Evolutionary conservation across 1,140 invertebrate species (phyloP).

Genomic region (Thereuonema tuberculata): DNA sequence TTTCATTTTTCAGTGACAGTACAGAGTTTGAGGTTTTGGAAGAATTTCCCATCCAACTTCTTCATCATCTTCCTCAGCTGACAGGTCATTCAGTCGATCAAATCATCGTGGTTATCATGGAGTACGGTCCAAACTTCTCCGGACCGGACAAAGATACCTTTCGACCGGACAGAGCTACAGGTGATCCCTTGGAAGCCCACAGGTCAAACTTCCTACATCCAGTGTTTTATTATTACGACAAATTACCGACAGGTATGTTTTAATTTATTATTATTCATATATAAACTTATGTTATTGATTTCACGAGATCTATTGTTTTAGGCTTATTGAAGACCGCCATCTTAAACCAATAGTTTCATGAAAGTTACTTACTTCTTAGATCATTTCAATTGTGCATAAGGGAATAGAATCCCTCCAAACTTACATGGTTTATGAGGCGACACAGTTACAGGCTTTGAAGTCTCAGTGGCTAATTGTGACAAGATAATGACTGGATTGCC

Average conservation of each 20-base stretch:
- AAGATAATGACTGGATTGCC: too few species aligned
- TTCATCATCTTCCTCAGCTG: constrained; percentile 25
- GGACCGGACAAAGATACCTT: constrained; percentile 38
- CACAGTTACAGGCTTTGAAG: too few species aligned
- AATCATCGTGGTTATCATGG: constrained; percentile 31
- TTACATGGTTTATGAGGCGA: too few species aligned
- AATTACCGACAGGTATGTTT: constrained; percentile 31
- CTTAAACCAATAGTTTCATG: too few species aligned
- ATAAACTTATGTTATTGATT: too few species aligned
- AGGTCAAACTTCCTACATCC: constrained; percentile 38
- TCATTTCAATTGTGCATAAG: too few species aligned
- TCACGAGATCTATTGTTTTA: too few species aligned
- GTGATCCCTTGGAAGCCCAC: constrained; percentile 32
- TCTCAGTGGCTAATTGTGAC: too few species aligned
- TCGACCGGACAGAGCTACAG: constrained; percentile 32
- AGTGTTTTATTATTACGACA: constrained; percentile 34
- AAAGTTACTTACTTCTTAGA: too few species aligned
- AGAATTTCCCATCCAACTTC: constrained; percentile 33
- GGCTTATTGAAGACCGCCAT: too few species aligned
- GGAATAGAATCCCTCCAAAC: too few species aligned
- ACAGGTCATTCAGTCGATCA: constrained; percentile 25
- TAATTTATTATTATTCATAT: too few species aligned
- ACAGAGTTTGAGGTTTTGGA: constrained; percentile 26
- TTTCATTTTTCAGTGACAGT: constrained; percentile 20
- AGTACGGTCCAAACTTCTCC: constrained; percentile 37